Evolutionary conservation across 2,888 invertebrate genomes (phyloP).

Genomic region (Drymonia ruficornis): DNA sequence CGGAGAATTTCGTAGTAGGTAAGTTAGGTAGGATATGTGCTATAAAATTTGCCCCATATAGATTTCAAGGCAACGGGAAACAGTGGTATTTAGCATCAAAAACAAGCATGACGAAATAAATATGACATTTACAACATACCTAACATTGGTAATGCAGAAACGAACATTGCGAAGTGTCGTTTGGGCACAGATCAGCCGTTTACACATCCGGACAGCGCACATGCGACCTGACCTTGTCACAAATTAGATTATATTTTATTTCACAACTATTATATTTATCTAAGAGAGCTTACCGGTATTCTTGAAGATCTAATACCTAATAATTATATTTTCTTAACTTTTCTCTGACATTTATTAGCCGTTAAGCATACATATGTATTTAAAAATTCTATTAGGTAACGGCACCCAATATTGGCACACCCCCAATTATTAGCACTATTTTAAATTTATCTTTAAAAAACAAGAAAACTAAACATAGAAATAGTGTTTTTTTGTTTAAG

Average conservation of each 20-base stretch:
- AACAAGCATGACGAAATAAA: constrained; percentile 2
- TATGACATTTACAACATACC: constrained; percentile 8
- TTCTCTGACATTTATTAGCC: too few relatives aligned
- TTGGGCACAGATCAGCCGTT: constrained; percentile 9
- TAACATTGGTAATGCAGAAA: constrained; percentile 7
- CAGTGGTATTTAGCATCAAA: background rate
- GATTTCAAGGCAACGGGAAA: background rate
- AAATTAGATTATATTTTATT: constrained; percentile 41
- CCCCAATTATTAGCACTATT: too few relatives aligned
- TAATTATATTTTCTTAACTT: too few relatives aligned
- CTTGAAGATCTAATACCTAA: background rate
- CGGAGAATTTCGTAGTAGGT: too few relatives aligned
- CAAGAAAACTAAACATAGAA: too few relatives aligned
- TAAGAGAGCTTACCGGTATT: constrained; percentile 15
- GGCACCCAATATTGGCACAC: too few relatives aligned
- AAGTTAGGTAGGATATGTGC: too few relatives aligned
- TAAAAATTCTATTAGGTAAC: too few relatives aligned
- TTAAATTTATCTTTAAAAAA: too few relatives aligned
- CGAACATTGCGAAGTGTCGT: constrained; percentile 3
- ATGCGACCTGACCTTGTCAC: constrained; percentile 39
- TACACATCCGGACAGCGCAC: constrained; percentile 29
- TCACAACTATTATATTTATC: constrained; percentile 15
- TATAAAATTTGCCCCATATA: too few relatives aligned
- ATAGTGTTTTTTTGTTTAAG: too few relatives aligned
- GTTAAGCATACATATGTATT: too few relatives aligned